A percentile compares a stretch with the other conserved stretches of the same genome.
These are phyloP conservation scores for Diogma glabrata DNA, from an alignment of 2,888 invertebrate species.

Conservation along the genomic window DNA sequence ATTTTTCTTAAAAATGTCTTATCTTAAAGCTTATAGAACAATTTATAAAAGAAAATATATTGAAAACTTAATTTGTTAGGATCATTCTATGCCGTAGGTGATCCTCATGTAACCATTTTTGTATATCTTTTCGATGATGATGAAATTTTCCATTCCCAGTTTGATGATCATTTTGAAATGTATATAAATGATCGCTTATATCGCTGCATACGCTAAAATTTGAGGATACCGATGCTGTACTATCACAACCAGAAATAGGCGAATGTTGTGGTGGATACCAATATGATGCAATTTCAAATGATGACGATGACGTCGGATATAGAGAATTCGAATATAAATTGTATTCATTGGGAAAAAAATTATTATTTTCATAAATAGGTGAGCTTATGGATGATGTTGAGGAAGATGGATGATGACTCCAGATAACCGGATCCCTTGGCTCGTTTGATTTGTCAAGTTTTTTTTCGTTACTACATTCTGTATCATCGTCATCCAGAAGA, in stretches of 20 bases:
- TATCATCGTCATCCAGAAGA: conserved; percentile 43
- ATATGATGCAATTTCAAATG: background rate
- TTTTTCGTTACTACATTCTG: conserved; percentile 2
- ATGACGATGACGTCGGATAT: conserved; percentile 12
- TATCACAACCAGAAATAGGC: conserved; percentile 37
- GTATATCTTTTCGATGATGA: conserved; percentile 38
- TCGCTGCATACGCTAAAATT: conserved; percentile 28
- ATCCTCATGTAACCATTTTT: conserved; percentile 44
- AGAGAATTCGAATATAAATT: conserved; percentile 14
- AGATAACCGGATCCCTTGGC: conserved; percentile 31
- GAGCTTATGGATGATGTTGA: background rate
- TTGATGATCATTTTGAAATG: conserved; percentile 38
- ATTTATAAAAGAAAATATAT: too few relatives aligned
- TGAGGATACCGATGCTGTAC: conserved; percentile 32
- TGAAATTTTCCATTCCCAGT: conserved; percentile 39
- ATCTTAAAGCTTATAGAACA: too few relatives aligned
- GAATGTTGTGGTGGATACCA: conserved; percentile 31
- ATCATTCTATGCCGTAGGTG: conserved; percentile 20
- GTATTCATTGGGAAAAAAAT: conserved; percentile 8
- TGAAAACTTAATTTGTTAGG: conserved; percentile 6
- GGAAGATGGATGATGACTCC: conserved; percentile 27
- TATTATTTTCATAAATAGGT: conserved; percentile 5
- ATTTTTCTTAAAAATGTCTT: too few relatives aligned
- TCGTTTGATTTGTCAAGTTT: conserved; percentile 14
- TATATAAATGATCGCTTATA: conserved; percentile 34